Evolutionary conservation across 2,113 vertebrate genomes (phyloP).

Genomic region (Platysternon megacephalum): DNA sequence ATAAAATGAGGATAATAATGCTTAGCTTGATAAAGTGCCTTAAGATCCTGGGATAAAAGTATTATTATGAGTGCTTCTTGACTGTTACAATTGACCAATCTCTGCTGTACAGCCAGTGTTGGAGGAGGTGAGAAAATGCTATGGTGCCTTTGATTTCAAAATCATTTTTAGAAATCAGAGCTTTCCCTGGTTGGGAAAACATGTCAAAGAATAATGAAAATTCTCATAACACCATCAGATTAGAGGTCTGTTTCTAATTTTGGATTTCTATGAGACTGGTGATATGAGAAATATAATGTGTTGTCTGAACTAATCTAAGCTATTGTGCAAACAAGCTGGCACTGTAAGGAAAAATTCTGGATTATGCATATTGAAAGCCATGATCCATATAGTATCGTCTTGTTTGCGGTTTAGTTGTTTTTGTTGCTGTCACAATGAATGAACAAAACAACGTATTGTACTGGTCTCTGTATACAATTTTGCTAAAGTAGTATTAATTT

Average conservation of each 20-base stretch:
- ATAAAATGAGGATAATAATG: not conserved
- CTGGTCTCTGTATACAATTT: not conserved
- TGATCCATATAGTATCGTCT: not conserved
- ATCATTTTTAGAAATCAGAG: not conserved
- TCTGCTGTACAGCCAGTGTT: not conserved
- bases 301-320: not conserved
- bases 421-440: constrained; percentile 44
- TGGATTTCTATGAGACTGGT: not conserved
- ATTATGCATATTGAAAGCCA: constrained; percentile 2
- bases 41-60: not conserved
- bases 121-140: not conserved
- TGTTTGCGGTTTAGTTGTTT: constrained; percentile 31
- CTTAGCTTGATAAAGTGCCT: not conserved
- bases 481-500: constrained; percentile 41
- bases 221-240: not conserved
- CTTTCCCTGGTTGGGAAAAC: not conserved
- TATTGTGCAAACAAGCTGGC: not conserved
- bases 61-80: not conserved
- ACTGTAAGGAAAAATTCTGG: not conserved
- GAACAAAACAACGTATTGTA: constrained; percentile 25
- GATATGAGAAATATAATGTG: not conserved
- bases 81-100: not conserved
- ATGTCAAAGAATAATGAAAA: not conserved
- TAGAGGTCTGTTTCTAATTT: not conserved
- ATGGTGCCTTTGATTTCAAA: not conserved